Evolutionary conservation across 2,797 vertebrate species (phyloP).

Genomic region (Hippocampus kuda): DNA sequence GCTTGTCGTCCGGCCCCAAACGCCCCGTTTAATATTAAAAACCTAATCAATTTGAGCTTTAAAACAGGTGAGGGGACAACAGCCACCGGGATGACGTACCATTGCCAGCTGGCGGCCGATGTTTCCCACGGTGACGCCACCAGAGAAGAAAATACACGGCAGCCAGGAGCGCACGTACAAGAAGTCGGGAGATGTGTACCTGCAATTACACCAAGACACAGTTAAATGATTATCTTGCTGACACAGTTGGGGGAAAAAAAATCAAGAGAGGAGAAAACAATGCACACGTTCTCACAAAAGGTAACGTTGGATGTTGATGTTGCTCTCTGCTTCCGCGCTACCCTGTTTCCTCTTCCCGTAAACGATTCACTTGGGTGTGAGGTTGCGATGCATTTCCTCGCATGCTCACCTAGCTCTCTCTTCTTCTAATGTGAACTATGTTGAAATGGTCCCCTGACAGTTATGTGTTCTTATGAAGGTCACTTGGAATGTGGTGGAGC

Average conservation of each 20-base stretch:
- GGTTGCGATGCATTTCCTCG: too few relatives aligned
- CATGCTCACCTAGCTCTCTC: too few relatives aligned
- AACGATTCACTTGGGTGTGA: too few relatives aligned
- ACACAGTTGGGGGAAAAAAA: neutral
- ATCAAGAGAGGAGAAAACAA: too few relatives aligned
- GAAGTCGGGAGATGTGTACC: slow-evolving; percentile 94
- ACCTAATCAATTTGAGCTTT: neutral
- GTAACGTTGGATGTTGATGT: neutral
- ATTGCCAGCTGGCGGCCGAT: slow-evolving; percentile 95
- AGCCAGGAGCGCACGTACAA: slow-evolving; percentile 96
- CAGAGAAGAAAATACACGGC: slow-evolving; percentile 97
- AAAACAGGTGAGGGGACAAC: neutral
- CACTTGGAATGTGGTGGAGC: too few relatives aligned
- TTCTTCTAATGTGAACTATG: too few relatives aligned
- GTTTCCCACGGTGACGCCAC: slow-evolving; percentile 95
- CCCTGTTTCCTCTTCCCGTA: too few relatives aligned
- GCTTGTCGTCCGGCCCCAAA: neutral
- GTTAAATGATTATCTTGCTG: neutral
- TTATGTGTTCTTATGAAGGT: too few relatives aligned
- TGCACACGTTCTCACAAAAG: too few relatives aligned
- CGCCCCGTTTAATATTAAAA: neutral
- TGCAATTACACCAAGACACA: slow-evolving; percentile 37
- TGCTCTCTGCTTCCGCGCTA: too few relatives aligned
- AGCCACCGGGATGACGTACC: slow-evolving; percentile 60
- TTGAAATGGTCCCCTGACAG: too few relatives aligned